Evolutionary conservation across 1,140 invertebrate genomes (phyloP), one percentile per base, ranked within the genome.

Genomic region (Phortica variegata): DNA sequence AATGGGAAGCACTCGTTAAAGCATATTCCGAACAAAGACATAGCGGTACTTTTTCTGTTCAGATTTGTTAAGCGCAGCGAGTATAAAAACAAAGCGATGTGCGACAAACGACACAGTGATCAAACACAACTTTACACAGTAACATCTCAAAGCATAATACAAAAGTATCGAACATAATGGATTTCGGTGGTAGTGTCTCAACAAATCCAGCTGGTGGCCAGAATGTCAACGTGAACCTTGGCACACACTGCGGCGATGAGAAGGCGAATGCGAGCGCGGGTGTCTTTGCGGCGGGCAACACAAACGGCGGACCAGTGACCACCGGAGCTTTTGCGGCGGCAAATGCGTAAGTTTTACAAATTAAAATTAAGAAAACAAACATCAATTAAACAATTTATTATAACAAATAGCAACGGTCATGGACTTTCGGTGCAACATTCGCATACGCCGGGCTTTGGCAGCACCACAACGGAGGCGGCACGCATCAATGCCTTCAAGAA

Each of bases 291-390:
- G 10, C 21, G 1, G 63, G 56, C n/a, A 53, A 60, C 5, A 44
- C 41, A 16, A 9, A 6, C 0, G 46, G 20, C 2, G 62, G 52
- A 12, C 62, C 63, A 1, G 61, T 63, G 2, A 69, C 61, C 13
- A 66, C 53, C 3, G 70, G 70, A 19, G 44, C 56, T 1, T 68
- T 65, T 46, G 70, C 52, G 29, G 54, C 44, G 16, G 29, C 59
- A 0, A 73, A 66, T 37, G 47, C 44, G 69, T 73, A 60, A 58
- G 63, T 60, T 15, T 33, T 5, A 3, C 16, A 46, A 16, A 9
- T 13, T n/a, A 29, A 10, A 23, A 1, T 21, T 33, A 6, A 6
- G 31, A 43, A 9, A 19, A 26, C 12, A 20, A 17, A 44, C 12
- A 18, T 13, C 9, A 13, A 16, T 19, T 8, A 38, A 10, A 7